Base-by-base conservation (phyloP, 2,797 vertebrate genomes). In the Neoniphon sammara region DNA sequence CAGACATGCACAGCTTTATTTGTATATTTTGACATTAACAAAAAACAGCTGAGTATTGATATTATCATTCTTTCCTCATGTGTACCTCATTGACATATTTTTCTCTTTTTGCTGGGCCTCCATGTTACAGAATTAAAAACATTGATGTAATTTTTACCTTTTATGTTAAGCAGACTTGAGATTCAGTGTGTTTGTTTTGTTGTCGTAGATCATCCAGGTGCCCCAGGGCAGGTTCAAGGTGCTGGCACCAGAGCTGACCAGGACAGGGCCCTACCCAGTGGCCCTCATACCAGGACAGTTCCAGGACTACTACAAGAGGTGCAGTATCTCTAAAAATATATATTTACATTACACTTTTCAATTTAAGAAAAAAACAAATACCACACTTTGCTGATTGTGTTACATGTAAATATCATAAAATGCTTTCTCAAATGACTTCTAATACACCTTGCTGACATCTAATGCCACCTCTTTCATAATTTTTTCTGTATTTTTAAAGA, bases 281-380 rank as follows among this genome's bases (percentile, higher is more conserved):
- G 96, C 98, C 65, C 97, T 99, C 83, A 99, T 99, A 88, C 97
- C 98, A 65, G 98, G 98, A 73, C 98, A 99, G 89, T 99, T 99
- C 93, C 98, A 99, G 88, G 98, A 99, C 53, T 99, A 97, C 86
- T 99, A 98, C 88, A 99, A 99, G 94, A 97, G 95, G 98, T 99
- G 91, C 9, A 9, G 39, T 14, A 23, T 39, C 25, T 46, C 21
- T 1, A 12, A 39, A 66, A 50, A 69, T 31, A 31, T 27, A 12
- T 53, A 53, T 3, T 49, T 49, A 17, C n/a, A 49, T n/a, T 49
- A 49, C 46, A 49, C n/a, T 46, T 39, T 39, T 39, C 36, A 39
- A 34, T 39, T 7, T 36, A 39, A 46, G 5, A 17, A 46, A 27
- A 27, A 27, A 14, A 42, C 11, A 14, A 42, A 42, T 42, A 42